A percentile compares a stretch with the other conserved stretches of the same genome.
Evolutionary conservation across 2,113 vertebrate species (phyloP).

Genomic region (Motacilla tschutschensis): DNA sequence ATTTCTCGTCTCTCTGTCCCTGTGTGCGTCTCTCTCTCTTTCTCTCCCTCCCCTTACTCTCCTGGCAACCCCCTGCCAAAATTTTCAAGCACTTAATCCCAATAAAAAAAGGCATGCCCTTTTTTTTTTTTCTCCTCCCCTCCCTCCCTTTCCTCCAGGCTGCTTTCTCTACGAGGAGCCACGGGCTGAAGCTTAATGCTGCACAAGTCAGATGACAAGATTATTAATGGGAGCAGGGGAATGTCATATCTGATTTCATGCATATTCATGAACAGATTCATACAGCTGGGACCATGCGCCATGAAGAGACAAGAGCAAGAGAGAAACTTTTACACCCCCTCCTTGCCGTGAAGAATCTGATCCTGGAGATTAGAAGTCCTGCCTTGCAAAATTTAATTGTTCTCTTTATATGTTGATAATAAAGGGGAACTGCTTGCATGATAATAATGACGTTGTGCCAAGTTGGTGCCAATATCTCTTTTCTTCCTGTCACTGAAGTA

Average conservation of each 20-base stretch:
- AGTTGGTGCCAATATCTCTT: not conserved
- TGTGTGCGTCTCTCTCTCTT: slow-evolving; percentile 15
- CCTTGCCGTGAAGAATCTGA: slow-evolving; percentile 72
- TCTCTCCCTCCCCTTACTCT: slow-evolving; percentile 51
- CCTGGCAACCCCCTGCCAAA: slow-evolving; percentile 69
- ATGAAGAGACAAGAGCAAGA: slow-evolving; percentile 64
- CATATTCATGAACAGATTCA: slow-evolving; percentile 90
- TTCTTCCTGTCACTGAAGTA: not conserved
- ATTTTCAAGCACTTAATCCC: slow-evolving; percentile 78
- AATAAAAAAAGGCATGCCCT: slow-evolving; percentile 59
- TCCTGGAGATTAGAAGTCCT: slow-evolving; percentile 63
- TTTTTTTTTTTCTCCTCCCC: slow-evolving; percentile 14
- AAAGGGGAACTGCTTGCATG: slow-evolving; percentile 3
- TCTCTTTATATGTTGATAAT: slow-evolving; percentile 58
- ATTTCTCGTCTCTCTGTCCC: slow-evolving; percentile 48
- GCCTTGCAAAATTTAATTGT: slow-evolving; percentile 63
- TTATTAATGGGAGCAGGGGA: slow-evolving; percentile 92
- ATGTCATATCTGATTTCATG: slow-evolving; percentile 90
- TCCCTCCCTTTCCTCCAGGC: slow-evolving; percentile 70
- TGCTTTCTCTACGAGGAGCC: slow-evolving; percentile 72
- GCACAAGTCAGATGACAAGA: slow-evolving; percentile 91
- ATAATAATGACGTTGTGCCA: slow-evolving; percentile 38
- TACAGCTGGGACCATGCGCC: slow-evolving; percentile 87
- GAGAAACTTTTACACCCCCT: slow-evolving; percentile 67
- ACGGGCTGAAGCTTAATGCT: slow-evolving; percentile 80